Evolutionary conservation across 2,113 vertebrate genomes (phyloP).

Genomic region (Sphyrna mokarran): DNA sequence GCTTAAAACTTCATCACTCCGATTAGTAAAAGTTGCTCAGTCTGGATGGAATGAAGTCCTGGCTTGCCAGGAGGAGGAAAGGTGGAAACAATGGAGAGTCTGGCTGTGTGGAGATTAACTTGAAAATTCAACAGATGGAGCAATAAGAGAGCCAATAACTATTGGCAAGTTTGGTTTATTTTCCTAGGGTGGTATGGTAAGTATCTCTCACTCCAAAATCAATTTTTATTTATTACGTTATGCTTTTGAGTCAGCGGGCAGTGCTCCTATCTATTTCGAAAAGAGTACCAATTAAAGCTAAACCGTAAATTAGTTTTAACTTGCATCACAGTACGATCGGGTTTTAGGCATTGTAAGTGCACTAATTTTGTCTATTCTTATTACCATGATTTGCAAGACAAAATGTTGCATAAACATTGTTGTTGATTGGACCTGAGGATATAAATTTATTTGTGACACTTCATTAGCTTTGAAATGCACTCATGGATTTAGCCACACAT

Average conservation of each 20-base stretch:
- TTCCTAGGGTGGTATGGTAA: background rate
- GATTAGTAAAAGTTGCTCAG: background rate
- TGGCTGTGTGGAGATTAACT: background rate
- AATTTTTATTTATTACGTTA: background rate
- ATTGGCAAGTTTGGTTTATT: too few relatives aligned
- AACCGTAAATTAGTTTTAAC: slow-evolving; percentile 6
- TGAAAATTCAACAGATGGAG: background rate
- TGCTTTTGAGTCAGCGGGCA: background rate
- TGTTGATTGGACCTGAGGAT: background rate
- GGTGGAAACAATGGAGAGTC: background rate
- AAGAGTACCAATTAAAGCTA: background rate
- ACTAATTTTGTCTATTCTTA: background rate
- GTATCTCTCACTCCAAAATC: background rate
- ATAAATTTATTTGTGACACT: slow-evolving; percentile 20
- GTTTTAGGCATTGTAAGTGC: background rate
- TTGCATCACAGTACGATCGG: background rate
- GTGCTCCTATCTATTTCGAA: background rate
- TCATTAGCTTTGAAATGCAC: slow-evolving; percentile 14
- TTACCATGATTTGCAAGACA: background rate
- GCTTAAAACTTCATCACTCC: too few relatives aligned
- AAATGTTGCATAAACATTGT: background rate
- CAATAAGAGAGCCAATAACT: too few relatives aligned
- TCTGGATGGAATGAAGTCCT: background rate
- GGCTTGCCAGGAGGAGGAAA: background rate
- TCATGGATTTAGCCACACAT: background rate